Evolutionary conservation across 2,113 vertebrate species (phyloP).

Genomic region (Phycodurus eques): DNA sequence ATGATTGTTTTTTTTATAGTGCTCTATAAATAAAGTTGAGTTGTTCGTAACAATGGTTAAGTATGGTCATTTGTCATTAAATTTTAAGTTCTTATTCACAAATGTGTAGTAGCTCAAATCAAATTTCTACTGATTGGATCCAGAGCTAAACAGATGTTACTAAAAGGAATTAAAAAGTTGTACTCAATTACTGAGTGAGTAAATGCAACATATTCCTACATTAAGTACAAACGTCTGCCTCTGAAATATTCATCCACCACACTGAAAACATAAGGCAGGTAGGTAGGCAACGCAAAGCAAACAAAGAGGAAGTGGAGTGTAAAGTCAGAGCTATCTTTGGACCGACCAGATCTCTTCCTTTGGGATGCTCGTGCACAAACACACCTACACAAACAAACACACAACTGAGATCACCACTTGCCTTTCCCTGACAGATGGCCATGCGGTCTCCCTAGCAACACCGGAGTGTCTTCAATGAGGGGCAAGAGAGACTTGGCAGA

Average conservation of each 20-base stretch:
- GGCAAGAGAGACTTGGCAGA: constrained; percentile 52
- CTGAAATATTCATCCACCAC: not conserved
- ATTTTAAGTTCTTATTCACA: too few relatives aligned
- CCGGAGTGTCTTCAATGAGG: constrained; percentile 51
- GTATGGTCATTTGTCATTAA: too few relatives aligned
- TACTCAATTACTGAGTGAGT: not conserved
- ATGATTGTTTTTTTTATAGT: too few relatives aligned
- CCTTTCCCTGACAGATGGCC: constrained; percentile 65
- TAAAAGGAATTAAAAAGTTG: not conserved
- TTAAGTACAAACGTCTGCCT: not conserved
- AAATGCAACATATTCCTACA: not conserved
- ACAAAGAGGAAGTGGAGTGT: constrained; percentile 20
- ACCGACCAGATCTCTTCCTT: constrained; percentile 40
- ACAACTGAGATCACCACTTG: constrained; percentile 31
- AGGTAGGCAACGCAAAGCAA: not conserved
- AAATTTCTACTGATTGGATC: too few relatives aligned
- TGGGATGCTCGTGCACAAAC: constrained; percentile 43
- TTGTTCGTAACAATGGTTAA: too few relatives aligned
- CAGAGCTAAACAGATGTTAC: too few relatives aligned
- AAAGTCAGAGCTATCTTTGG: constrained; percentile 50
- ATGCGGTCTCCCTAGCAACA: constrained; percentile 64
- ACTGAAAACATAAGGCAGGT: not conserved
- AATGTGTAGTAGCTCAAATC: too few relatives aligned
- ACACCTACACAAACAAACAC: constrained; percentile 26
- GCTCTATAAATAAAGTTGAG: too few relatives aligned